A percentile compares a stretch with the other conserved stretches of the same genome.
Conservation (phyloP, 2,797 vertebrate species). For the Crax fasciolata region DNA sequence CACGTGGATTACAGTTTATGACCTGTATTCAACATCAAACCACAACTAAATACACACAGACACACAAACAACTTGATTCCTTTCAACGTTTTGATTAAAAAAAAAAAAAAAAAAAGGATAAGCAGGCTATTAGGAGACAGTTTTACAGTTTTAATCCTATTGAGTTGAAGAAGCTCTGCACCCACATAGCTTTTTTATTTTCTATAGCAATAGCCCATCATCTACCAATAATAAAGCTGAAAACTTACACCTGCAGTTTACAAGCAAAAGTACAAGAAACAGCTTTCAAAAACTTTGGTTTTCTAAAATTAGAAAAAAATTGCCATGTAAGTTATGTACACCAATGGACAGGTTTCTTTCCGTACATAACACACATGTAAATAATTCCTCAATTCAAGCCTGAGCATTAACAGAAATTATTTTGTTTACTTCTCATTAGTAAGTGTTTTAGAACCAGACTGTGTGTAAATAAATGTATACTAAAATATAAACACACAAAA, state of each 20-base stretch:
- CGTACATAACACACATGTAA: not conserved
- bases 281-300: not conserved
- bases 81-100: not conserved
- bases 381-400: not conserved
- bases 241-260: not conserved
- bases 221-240: not conserved
- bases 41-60: not conserved
- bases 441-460: not conserved
- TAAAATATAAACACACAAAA: not conserved
- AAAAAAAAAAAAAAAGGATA: not conserved
- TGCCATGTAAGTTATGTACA: not conserved
- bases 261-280: not conserved
- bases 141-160: not conserved
- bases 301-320: not conserved
- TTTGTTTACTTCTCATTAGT: not conserved
- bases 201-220: not conserved
- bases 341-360: not conserved
- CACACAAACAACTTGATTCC: not conserved
- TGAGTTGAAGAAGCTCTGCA: not conserved
- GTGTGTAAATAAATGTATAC: not conserved
- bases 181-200: not conserved
- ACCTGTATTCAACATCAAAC: not conserved
- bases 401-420: not conserved
- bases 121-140: not conserved
- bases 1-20: conserved; percentile 9